These are phyloP conservation scores for Hylaea fasciaria DNA, from an alignment of 2,888 invertebrate species.

Conservation along the genomic window DNA sequence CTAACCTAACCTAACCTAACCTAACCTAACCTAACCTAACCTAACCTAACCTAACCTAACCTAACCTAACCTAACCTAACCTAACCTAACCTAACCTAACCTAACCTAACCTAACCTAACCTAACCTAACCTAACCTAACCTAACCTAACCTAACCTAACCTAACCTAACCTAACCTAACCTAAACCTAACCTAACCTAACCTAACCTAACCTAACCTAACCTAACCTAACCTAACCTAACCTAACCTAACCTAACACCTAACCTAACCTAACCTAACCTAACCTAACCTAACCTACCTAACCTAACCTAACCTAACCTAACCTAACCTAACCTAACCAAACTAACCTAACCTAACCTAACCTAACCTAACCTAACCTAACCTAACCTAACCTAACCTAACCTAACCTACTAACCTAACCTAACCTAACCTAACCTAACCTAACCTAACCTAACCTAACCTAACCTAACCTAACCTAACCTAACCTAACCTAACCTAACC, in stretches of 20 bases:
- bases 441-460: constrained; percentile 2
- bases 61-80: constrained; percentile 2
- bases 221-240: constrained; percentile 2
- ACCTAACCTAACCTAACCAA: constrained; percentile 1
- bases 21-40: constrained; percentile 2
- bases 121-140: constrained; percentile 2
- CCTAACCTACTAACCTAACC: too few relatives aligned
- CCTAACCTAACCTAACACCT: too few relatives aligned
- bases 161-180: too few relatives aligned
- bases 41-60: constrained; percentile 2
- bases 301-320: constrained; percentile 2
- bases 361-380: constrained; percentile 2
- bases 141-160: constrained; percentile 2
- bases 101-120: constrained; percentile 2
- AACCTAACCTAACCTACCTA: too few relatives aligned
- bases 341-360: constrained; percentile 2
- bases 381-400: too few relatives aligned
- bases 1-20: constrained; percentile 2
- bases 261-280: too few relatives aligned
- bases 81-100: constrained; percentile 1
- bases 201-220: constrained; percentile 2
- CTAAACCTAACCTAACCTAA: constrained; percentile 1
- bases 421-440: constrained; percentile 2
- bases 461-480: constrained; percentile 2
- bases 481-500: not conserved